These are phyloP conservation scores for Brotula barbata DNA, from an alignment of 2,797 vertebrate genomes.

Conservation along the genomic window DNA sequence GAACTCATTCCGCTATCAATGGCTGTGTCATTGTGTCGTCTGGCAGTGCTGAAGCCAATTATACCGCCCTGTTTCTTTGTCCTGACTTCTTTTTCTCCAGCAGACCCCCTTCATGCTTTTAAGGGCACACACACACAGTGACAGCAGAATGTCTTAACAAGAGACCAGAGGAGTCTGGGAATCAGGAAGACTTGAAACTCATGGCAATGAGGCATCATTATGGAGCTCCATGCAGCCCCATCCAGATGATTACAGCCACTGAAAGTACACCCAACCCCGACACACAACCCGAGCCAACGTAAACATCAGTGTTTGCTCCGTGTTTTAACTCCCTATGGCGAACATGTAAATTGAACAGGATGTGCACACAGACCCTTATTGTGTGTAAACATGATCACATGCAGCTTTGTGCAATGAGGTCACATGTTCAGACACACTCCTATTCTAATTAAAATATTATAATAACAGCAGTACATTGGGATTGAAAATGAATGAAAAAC, in stretches of 20 bases:
- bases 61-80: constrained; percentile 67
- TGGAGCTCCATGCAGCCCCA: constrained; percentile 2
- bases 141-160: constrained; percentile 56
- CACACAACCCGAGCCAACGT: neutral
- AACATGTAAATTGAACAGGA: constrained; percentile 14
- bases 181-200: constrained; percentile 51
- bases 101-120: constrained; percentile 55
- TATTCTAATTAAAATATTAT: no score
- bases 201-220: constrained; percentile 55
- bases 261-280: neutral
- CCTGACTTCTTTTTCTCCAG: constrained; percentile 51
- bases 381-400: constrained; percentile 20
- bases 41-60: constrained; percentile 72
- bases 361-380: constrained; percentile 14
- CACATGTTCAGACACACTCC: constrained; percentile 22
- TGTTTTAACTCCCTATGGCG: neutral
- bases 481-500: no score
- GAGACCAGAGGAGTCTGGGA: constrained; percentile 54
- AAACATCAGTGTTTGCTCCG: neutral
- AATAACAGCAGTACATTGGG: no score
- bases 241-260: constrained; percentile 1
- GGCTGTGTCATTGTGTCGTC: constrained; percentile 73
- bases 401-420: neutral
- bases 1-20: constrained; percentile 73
- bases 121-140: constrained; percentile 37